A percentile compares a stretch with the other conserved stretches of the same genome.
Evolutionary conservation across 1,140 invertebrate genomes (phyloP).

Genomic region (Drosophila sp.): DNA sequence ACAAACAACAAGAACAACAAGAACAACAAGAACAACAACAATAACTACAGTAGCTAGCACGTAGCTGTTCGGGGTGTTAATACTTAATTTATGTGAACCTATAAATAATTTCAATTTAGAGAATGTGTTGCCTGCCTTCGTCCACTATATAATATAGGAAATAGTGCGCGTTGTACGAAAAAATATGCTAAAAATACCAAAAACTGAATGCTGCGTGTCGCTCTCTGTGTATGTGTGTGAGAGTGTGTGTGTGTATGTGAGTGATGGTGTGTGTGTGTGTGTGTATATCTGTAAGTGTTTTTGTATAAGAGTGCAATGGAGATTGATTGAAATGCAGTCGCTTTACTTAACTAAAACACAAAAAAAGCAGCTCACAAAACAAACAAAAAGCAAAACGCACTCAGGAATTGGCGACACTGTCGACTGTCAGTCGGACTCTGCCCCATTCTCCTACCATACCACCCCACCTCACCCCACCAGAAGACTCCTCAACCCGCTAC

Average conservation of each 20-base stretch:
- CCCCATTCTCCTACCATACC: background rate
- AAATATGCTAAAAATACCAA: conserved; percentile 80
- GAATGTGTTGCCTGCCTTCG: conserved; percentile 72
- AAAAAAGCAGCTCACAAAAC: conserved; percentile 45
- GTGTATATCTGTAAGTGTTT: conserved; percentile 15
- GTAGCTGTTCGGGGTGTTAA: conserved; percentile 63
- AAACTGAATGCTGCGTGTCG: conserved; percentile 78
- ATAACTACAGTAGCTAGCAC: conserved; percentile 53
- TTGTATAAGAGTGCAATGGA: conserved; percentile 48
- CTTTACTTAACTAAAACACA: conserved; percentile 45
- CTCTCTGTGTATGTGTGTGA: conserved; percentile 16
- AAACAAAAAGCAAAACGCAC: conserved; percentile 57
- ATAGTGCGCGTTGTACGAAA: conserved; percentile 78
- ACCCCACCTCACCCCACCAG: no score
- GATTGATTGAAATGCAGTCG: conserved; percentile 76
- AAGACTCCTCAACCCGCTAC: no score
- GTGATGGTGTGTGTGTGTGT: background rate
- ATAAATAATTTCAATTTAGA: conserved; percentile 84
- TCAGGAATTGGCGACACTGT: conserved; percentile 31
- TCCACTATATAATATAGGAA: conserved; percentile 53
- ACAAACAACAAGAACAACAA: conserved; percentile 24
- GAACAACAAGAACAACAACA: background rate
- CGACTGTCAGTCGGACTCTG: conserved; percentile 24
- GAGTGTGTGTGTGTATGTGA: conserved; percentile 5
- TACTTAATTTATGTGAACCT: conserved; percentile 82